Base-by-base conservation (phyloP, 2,113 vertebrate genomes). In the Catharus fuscescens region DNA sequence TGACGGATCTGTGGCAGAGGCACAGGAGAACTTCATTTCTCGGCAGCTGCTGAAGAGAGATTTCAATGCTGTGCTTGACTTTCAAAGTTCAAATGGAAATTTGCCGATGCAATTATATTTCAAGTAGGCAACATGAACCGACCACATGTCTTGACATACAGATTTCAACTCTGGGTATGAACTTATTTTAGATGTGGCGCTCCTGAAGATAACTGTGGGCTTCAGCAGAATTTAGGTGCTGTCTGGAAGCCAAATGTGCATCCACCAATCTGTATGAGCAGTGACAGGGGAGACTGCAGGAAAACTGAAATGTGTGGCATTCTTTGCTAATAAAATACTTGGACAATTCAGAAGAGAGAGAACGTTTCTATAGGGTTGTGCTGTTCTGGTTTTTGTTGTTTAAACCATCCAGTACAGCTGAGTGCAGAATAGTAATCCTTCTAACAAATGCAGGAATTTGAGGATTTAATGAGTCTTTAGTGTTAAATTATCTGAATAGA, bases 81-180 rank as follows among this genome's bases (percentile, higher is more conserved):
- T 66, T 74, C 50, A 31, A 20, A 80, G 36, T 94, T 48, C 81
- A 86, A 71, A 79, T 78, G 88, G 74, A 78, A 92, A 90, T 92
- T 91, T 88, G 47, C 66, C 80, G 20, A 25, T 86, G 73, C 74
- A 50, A 18, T 90, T 81, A 10, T 54, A 70, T 53, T 84, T 48
- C 40, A 29, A 40, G 21, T 14, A 38, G 29, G 47, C n/a, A 62
- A 32, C 70, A 26, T 0, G 0, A 62, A 34, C 42, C 0, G 0
- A 38, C 29, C 24, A 9, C 6, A 0, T 32, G 32, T 71, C 67
- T 78, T 84, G 67, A 26, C n/a, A 9, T 48, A 10, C 0, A 0
- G 31, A 61, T 12, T 76, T 82, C 25, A 52, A 0, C 20, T 56
- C 45, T 72, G 54, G 23, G 12, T 53, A 9, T 56, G 44, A 81